Evolutionary conservation across 2,888 invertebrate genomes (phyloP), one percentile per base, ranked within the genome.

Genomic region (Lasius platythorax): DNA sequence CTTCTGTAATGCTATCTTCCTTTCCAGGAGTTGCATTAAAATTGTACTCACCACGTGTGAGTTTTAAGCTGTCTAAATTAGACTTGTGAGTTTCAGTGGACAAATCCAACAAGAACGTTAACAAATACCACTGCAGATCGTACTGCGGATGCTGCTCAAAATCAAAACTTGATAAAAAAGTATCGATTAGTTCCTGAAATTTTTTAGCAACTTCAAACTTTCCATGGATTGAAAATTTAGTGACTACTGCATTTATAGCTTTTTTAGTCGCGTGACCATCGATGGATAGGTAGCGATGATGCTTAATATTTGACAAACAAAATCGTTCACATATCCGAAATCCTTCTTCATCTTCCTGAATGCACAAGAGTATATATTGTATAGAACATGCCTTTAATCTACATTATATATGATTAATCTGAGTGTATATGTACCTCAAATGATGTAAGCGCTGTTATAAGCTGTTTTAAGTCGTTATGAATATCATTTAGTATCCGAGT

Each of bases 111-210:
- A 96, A 87, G 18, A 96, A 93, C 33, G 95, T 95, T 8, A 96
- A 86, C 56, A 96, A 83, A 0, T 95, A 94, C 95, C 96, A 96
- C 85, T 96, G 95, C 1, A 96, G 90, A 89, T 96, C 96, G 63
- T 93, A 94, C 83, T 95, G 95, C 0, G 95, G 95, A 90, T 94
- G 94, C 74, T 92, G 90, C 23, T 94, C 94, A 75, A 94, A 95
- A 63, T 94, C 93, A 72, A 95, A 95, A 81, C 92, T 94, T 1
- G 90, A 91, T 46, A 95, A 75, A 84, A 95, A 94, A 3, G 91
- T 87, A 70, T 93, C 83, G 46, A 95, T 93, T 11, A 96, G 90
- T 37, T 94, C 93, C 12, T 93, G 91, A 46, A 96, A 93, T 68
- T 95, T 94, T 0, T 94, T 92, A 0, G 96, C 95, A 23, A 95